A percentile compares a stretch with the other conserved stretches of the same genome.
phyloP scores from a whole-genome alignment of 2,888 invertebrate species.

The Clistopyga incitator region DNA sequence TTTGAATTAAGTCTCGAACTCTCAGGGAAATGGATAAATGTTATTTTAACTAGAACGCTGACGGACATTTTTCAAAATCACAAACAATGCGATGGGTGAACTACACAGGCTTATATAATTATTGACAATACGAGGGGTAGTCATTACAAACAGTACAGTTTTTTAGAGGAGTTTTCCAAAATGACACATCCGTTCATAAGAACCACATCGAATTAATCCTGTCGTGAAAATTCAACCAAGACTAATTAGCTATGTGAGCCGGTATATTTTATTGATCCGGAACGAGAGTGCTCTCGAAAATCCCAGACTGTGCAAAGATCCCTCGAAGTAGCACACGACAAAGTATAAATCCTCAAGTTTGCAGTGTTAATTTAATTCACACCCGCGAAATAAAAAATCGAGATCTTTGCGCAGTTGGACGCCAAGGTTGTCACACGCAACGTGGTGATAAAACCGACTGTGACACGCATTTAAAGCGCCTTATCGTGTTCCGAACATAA shows the following conservation, averaged over 20 bases:
- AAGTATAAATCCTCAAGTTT: slow-evolving; percentile 39
- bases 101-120: slow-evolving; percentile 60
- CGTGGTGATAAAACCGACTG: not conserved
- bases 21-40: no score
- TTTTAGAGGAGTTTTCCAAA: slow-evolving; percentile 67
- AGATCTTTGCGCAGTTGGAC: slow-evolving; percentile 11
- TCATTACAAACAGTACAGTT: slow-evolving; percentile 60
- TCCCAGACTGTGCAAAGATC: not conserved
- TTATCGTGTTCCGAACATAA: slow-evolving; percentile 5
- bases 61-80: no score
- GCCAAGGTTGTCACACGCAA: slow-evolving; percentile 6
- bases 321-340: not conserved
- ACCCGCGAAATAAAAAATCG: not conserved
- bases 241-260: slow-evolving; percentile 70
- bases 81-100: no score
- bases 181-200: not conserved
- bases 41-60: no score
- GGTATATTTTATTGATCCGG: slow-evolving; percentile 73
- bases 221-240: slow-evolving; percentile 64
- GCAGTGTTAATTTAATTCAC: slow-evolving; percentile 40
- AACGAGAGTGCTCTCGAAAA: slow-evolving; percentile 51
- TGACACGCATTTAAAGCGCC: slow-evolving; percentile 14
- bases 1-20: no score
- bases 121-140: slow-evolving; percentile 55
- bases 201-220: slow-evolving; percentile 42